These are phyloP conservation scores for Leptinotarsa haldemani DNA, from an alignment of 2,888 invertebrate species.

Conservation along the genomic window DNA sequence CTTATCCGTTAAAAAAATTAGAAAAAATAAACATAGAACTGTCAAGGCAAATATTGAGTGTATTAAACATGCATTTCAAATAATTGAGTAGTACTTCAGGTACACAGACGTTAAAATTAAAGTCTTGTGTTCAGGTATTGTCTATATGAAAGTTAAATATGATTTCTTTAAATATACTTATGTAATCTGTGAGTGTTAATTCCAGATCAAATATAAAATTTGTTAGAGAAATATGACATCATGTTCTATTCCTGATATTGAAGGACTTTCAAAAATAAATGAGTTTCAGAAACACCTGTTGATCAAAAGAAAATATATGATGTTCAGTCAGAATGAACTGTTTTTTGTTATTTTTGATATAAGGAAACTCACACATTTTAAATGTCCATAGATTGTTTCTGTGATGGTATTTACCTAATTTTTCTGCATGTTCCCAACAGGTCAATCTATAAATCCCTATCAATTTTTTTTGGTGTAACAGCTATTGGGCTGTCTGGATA, in stretches of 20 bases:
- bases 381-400: not conserved
- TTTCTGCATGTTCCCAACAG: slow-evolving; percentile 43
- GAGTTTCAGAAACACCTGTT: slow-evolving; percentile 14
- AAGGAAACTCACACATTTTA: too few species aligned
- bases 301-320: not conserved
- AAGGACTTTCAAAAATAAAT: slow-evolving; percentile 30
- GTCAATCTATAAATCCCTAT: slow-evolving; percentile 55
- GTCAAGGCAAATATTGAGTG: too few species aligned
- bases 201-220: not conserved
- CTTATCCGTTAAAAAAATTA: too few species aligned
- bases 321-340: not conserved
- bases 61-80: too few species aligned
- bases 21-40: too few species aligned
- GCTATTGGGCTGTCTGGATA: slow-evolving; percentile 77
- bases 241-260: slow-evolving; percentile 29
- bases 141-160: too few species aligned
- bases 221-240: slow-evolving; percentile 30
- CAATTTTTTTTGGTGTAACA: slow-evolving; percentile 75
- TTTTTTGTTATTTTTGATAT: not conserved
- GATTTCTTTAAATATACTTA: not conserved
- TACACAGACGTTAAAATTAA: too few species aligned
- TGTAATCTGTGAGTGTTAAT: not conserved
- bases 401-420: not conserved
- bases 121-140: too few species aligned
- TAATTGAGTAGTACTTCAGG: too few species aligned